phyloP scores from a whole-genome alignment of 2,888 invertebrate species.

The Cephus nigrinus region DNA sequence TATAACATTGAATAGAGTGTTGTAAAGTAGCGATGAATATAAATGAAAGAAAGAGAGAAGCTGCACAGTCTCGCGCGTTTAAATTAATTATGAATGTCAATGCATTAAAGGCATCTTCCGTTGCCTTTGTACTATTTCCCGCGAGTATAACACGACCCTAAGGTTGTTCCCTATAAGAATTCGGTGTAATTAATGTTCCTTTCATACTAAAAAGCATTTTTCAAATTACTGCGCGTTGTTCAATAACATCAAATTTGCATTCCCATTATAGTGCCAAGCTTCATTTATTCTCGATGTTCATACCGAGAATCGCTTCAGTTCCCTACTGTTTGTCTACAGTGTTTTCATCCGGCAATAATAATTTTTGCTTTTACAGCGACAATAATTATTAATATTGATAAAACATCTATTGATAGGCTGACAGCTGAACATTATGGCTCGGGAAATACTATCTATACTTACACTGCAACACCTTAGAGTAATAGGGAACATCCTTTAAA shows the following conservation, averaged over 20 bases:
- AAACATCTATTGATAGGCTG: background rate
- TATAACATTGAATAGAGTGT: constrained; percentile 27
- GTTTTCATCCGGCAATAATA: background rate
- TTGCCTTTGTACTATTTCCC: constrained; percentile 22
- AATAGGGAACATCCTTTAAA: background rate
- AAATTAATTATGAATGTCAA: constrained; percentile 1
- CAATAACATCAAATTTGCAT: background rate
- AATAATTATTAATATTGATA: background rate
- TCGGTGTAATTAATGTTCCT: background rate
- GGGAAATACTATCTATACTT: background rate
- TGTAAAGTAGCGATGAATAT: constrained; percentile 25
- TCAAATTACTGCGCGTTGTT: background rate
- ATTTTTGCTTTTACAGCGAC: background rate
- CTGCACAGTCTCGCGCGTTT: constrained; percentile 3
- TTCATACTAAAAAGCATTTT: constrained; percentile 21
- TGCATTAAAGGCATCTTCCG: constrained; percentile 15
- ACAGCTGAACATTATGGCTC: background rate
- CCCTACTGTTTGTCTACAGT: background rate
- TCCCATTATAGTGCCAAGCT: background rate
- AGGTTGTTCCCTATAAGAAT: constrained; percentile 29
- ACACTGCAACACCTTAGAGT: background rate
- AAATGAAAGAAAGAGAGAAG: constrained; percentile 13
- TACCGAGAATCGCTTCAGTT: background rate
- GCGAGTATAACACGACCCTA: constrained; percentile 18
- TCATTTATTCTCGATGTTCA: background rate